Evolutionary conservation across 2,888 invertebrate species (phyloP), one percentile per base, ranked within the genome.

Genomic region (Dryococelus australis): DNA sequence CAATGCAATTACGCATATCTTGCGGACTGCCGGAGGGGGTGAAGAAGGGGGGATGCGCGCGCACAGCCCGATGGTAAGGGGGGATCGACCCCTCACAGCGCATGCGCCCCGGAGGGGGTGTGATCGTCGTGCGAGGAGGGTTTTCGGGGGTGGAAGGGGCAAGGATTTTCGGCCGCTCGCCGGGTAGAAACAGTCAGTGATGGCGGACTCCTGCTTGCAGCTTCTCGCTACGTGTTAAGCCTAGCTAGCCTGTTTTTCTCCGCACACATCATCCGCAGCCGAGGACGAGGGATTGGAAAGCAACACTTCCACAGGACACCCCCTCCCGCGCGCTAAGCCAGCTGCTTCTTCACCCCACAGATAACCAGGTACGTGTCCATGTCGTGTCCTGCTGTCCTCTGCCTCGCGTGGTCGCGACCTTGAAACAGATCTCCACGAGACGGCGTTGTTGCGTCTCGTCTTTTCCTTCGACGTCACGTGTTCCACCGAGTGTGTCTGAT

Each of bases 141-240:
- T n/a, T n/a, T n/a, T n/a, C n/a, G n/a, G 51, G 51, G 8, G 20
- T 0, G 20, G 51, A 12, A 51, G 51, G 79, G 86, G 86, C 84
- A 35, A 43, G 86, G 28, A 78, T 43, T 79, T 51, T 86, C 35
- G n/a, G 35, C 86, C 81, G 65, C n/a, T n/a, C 83, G 53, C 53
- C 28, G 26, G 20, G 26, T 84, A 35, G 43, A 79, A 80, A 27
- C 88, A 88, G 87, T 89, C 88, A 89, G 89, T 89, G 88, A 89
- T 89, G 89, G 89, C 89, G 89, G 88, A 87, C 87, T 87, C 88
- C 87, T 89, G 89, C 89, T 89, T 89, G n/a, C 87, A 89, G 89
- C 89, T 89, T 89, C 84, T 86, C 87, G 88, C 89, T 83, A 88
- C 88, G 86, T 86, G 85, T 88, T 89, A 5, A n/a, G 65, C 65